These are phyloP conservation scores for Capreolus pygargus DNA, from an alignment of 2,113 vertebrate species.

Conservation along the genomic window DNA sequence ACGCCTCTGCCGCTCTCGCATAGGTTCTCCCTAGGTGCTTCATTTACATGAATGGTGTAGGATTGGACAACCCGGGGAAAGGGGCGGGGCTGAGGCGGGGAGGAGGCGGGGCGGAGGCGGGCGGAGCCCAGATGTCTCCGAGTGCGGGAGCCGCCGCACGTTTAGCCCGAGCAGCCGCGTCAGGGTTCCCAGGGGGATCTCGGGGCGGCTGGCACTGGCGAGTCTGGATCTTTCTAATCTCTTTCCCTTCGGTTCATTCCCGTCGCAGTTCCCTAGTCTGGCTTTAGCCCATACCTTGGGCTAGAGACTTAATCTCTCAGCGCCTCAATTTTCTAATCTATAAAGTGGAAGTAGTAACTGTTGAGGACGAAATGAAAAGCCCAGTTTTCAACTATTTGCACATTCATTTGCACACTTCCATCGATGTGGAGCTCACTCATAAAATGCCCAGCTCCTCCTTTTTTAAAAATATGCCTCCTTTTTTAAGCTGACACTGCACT, in stretches of 20 bases:
- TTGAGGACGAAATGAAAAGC: neutral
- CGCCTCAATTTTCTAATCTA: neutral
- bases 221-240: neutral
- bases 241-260: neutral
- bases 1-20: constrained; percentile 22
- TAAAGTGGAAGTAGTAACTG: neutral
- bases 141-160: neutral
- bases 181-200: neutral
- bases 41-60: constrained; percentile 55
- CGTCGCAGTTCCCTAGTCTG: neutral
- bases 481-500: neutral
- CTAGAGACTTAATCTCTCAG: neutral
- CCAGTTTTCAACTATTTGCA: neutral
- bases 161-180: neutral
- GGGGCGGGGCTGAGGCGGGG: too few relatives aligned
- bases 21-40: constrained; percentile 27
- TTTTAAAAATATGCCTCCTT: neutral
- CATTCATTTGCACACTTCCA: neutral
- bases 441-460: neutral
- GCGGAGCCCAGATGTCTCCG: neutral
- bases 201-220: neutral
- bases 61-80: constrained; percentile 31
- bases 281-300: neutral
- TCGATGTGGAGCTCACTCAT: neutral
- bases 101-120: neutral